Base-by-base conservation (phyloP, 2,797 vertebrate genomes). In the Limnodromus scolopaceus region DNA sequence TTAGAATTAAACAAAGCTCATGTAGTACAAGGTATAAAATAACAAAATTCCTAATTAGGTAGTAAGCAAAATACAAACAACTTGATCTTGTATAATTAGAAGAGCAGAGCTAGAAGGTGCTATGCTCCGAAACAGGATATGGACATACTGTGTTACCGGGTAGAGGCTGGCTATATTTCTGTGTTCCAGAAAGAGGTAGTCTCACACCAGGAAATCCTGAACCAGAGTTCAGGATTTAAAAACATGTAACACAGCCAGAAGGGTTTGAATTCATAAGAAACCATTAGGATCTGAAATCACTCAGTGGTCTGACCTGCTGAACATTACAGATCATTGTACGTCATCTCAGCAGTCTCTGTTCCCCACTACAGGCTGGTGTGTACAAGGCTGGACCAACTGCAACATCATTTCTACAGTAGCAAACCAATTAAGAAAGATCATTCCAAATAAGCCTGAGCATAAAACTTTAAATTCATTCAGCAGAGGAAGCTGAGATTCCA, bases 11-110 rank as follows among this genome's bases (percentile, higher is more conserved):
- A 85, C 70, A 96, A 74, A 85, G 41, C 22, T 89, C 25, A 53
- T 8, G 20, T 58, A 28, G 46, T 64, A 45, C 24, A 64, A 64
- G 27, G 36, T 48, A 51, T 36, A 54, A 57, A 79, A 78, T 18
- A 86, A 88, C 6, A 45, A 77, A 80, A 90, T 54, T 51, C 38
- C 55, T 71, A 58, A 68, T 78, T n/a, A 87, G 92, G 16, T 34
- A 83, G n/a, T 48, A 77, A 89, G 57, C 34, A 83, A 89, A 95
- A 83, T 39, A 39, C 20, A 77, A 76, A 87, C 39, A 85, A 76
- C 24, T 9, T 43, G 24, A 77, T 55, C 55, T 84, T 63, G 25
- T 51, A 17, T 55, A 58, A 80, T 55, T 20, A 63, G 30, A 79
- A 53, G 45, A 74, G 28, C 3, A 10, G 27, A 77, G 39, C 30